These are phyloP conservation scores for Holacanthus passer DNA, from an alignment of 2,113 vertebrate genomes.

Conservation along the genomic window DNA sequence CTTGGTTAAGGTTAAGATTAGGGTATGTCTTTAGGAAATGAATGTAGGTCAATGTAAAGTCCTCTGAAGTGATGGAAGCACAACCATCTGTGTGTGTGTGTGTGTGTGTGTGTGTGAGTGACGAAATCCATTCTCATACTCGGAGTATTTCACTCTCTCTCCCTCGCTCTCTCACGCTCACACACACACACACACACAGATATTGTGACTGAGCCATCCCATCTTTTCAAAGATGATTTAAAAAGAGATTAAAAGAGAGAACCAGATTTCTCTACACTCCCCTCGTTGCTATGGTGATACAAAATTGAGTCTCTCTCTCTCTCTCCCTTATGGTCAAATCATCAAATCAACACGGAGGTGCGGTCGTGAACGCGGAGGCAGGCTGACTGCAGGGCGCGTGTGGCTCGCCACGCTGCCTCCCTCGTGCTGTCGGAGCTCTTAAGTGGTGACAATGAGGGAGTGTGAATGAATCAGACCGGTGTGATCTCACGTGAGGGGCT, in stretches of 20 bases:
- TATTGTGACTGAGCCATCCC: constrained; percentile 46
- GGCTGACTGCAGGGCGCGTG: not conserved
- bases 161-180: not conserved
- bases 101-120: constrained; percentile 25
- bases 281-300: constrained; percentile 68
- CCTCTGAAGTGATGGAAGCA: no score
- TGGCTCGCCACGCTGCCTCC: not conserved
- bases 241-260: constrained; percentile 69
- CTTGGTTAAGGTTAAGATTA: no score
- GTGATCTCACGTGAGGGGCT: constrained; percentile 41
- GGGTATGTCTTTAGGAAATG: no score
- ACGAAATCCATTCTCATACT: constrained; percentile 47
- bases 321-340: constrained; percentile 43
- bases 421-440: constrained; percentile 17
- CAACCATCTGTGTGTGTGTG: constrained; percentile 21
- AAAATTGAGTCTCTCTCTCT: constrained; percentile 36
- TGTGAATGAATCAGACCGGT: constrained; percentile 41
- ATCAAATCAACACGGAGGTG: constrained; percentile 56
- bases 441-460: constrained; percentile 12
- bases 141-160: constrained; percentile 8
- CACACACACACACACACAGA: constrained; percentile 34
- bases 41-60: no score
- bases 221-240: constrained; percentile 71
- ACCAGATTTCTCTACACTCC: constrained; percentile 46
- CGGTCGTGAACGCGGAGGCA: constrained; percentile 13